Evolutionary conservation across 2,888 invertebrate species (phyloP).

Genomic region (Acanthoscelides obtectus): DNA sequence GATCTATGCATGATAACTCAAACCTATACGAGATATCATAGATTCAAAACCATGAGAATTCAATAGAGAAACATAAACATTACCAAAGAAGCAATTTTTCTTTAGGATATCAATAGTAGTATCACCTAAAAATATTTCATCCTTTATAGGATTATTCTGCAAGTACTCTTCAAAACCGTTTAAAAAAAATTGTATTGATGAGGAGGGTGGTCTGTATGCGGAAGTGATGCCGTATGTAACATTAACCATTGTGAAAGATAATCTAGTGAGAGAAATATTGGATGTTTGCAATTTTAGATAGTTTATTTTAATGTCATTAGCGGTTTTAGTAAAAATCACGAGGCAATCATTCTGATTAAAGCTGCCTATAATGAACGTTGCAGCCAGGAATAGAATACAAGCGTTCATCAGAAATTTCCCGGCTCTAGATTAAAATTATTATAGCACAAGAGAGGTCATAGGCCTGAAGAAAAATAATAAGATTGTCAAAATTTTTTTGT

Average conservation of each 20-base stretch:
- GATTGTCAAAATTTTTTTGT: no score
- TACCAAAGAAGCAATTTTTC: no score
- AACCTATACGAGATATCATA: not conserved
- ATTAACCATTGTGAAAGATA: slow-evolving; percentile 2
- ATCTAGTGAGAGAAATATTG: slow-evolving; percentile 1
- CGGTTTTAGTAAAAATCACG: slow-evolving; percentile 1
- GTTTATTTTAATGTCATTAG: slow-evolving; percentile 3
- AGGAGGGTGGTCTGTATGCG: slow-evolving; percentile 6
- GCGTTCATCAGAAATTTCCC: no score
- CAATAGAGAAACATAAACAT: no score
- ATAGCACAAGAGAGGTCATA: no score
- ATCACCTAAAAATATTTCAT: slow-evolving; percentile 7
- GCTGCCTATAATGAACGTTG: no score
- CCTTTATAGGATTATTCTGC: slow-evolving; percentile 1
- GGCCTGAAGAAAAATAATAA: no score
- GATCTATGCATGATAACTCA: slow-evolving; percentile 3
- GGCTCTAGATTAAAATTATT: no score
- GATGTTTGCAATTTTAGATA: slow-evolving; percentile 4
- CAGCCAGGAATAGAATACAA: no score
- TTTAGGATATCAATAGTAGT: slow-evolving; percentile 4
- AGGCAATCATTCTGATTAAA: no score
- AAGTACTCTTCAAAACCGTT: slow-evolving; percentile 1
- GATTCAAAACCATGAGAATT: not conserved
- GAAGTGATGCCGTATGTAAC: slow-evolving; percentile 5
- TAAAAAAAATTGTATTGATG: slow-evolving; percentile 2